A percentile compares a stretch with the other conserved stretches of the same genome.
Conservation (phyloP, 2,888 invertebrate species). For the Sipunculus nudus region DNA sequence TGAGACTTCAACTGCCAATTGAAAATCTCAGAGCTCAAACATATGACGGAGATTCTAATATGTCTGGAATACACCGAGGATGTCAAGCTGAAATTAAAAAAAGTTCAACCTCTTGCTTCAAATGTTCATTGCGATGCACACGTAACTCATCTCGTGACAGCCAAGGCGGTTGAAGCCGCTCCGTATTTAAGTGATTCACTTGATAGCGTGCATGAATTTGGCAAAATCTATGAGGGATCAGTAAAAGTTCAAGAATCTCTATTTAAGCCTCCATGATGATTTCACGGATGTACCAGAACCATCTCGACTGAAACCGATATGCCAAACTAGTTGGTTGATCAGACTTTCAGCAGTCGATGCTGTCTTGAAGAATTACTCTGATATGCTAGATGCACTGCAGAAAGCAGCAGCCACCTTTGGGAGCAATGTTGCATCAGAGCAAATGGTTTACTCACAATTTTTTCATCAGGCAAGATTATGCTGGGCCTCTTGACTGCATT, state of each 20-base stretch:
- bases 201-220: constrained; percentile 1
- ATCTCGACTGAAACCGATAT: too few species aligned
- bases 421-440: too few species aligned
- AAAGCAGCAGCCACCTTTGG: too few species aligned
- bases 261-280: not conserved
- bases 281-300: too few species aligned
- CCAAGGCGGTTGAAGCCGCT: not conserved
- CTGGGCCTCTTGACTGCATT: too few species aligned
- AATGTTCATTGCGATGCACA: constrained; percentile 4
- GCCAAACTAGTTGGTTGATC: too few species aligned
- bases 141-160: not conserved
- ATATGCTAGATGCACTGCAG: too few species aligned
- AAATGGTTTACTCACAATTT: too few species aligned
- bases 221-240: not conserved
- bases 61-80: constrained; percentile 4
- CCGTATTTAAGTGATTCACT: not conserved
- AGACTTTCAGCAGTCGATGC: too few species aligned
- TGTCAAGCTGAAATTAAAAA: constrained; percentile 7
- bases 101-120: constrained; percentile 1
- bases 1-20: not conserved
- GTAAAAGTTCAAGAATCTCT: constrained; percentile 4
- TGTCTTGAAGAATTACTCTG: too few species aligned
- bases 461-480: too few species aligned
- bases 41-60: constrained; percentile 3
- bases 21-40: not conserved